phyloP scores from a whole-genome alignment of 2,888 invertebrate species.

The Polyommatus icarus region DNA sequence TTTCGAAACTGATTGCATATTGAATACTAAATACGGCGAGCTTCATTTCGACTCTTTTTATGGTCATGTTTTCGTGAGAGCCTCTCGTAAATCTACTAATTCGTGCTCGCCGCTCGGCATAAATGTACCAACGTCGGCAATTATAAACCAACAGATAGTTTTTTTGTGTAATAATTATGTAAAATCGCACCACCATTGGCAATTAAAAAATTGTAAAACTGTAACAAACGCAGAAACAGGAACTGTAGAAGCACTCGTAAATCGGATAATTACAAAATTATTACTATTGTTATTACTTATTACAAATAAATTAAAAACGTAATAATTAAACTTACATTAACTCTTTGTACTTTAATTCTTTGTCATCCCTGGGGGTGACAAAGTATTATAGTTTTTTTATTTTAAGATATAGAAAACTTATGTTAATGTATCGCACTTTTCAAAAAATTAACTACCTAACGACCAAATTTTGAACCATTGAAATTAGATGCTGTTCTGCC shows the following conservation, averaged over 20 bases:
- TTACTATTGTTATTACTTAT: neutral
- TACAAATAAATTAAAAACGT: neutral
- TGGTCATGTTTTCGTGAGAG: constrained; percentile 37
- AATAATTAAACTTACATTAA: neutral
- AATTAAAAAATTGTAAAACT: constrained; percentile 25
- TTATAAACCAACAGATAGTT: constrained; percentile 16
- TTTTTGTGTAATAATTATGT: constrained; percentile 7
- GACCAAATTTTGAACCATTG: neutral
- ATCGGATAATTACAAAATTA: neutral
- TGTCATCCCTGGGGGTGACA: no score
- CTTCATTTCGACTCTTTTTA: constrained; percentile 33
- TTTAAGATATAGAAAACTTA: no score
- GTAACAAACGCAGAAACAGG: constrained; percentile 20
- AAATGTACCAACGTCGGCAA: constrained; percentile 33
- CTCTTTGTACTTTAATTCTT: no score
- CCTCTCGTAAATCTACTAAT: constrained; percentile 35
- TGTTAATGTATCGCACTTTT: no score
- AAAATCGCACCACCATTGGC: constrained; percentile 6
- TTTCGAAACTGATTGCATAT: constrained; percentile 30
- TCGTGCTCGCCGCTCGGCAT: constrained; percentile 22
- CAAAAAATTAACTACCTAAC: neutral
- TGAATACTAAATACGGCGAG: constrained; percentile 27
- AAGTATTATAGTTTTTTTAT: no score
- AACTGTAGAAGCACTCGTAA: neutral
- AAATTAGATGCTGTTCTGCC: neutral